phyloP scores from a whole-genome alignment of 1,140 invertebrate species.

The Seison nebaliae region DNA sequence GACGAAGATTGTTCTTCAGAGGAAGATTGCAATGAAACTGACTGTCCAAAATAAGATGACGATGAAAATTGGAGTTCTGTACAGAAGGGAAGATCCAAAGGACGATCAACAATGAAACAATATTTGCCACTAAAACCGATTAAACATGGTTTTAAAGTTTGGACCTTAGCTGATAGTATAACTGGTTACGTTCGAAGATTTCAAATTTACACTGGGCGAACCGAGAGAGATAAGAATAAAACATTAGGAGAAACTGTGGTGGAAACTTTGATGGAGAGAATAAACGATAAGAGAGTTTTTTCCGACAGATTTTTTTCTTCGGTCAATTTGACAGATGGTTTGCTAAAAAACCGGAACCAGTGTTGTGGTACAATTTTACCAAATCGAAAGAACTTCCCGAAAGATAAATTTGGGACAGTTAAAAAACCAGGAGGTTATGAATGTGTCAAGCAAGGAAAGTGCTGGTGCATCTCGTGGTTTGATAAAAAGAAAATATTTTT shows the following conservation, averaged over 20 bases:
- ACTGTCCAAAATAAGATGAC: no score
- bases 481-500: slow-evolving; percentile 16
- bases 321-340: slow-evolving; percentile 8
- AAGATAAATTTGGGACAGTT: no score
- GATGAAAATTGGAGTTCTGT: no score
- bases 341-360: slow-evolving; percentile 9
- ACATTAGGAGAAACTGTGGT: slow-evolving; percentile 17
- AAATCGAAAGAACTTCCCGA: background rate
- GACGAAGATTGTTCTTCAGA: no score
- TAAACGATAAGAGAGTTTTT: no score
- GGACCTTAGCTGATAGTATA: slow-evolving; percentile 17
- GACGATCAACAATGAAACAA: slow-evolving; percentile 12
- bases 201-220: slow-evolving; percentile 27
- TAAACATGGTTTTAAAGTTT: slow-evolving; percentile 21
- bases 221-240: background rate
- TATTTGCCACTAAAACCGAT: slow-evolving; percentile 20
- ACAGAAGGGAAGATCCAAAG: slow-evolving; percentile 7
- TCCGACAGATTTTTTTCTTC: slow-evolving; percentile 15
- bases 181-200: slow-evolving; percentile 26
- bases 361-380: slow-evolving; percentile 8
- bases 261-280: slow-evolving; percentile 17
- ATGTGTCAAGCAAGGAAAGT: slow-evolving; percentile 13
- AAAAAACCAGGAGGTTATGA: no score
- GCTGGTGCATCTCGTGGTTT: slow-evolving; percentile 12
- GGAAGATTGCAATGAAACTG: no score